Conservation (phyloP, 2,113 vertebrate genomes). For the Seriola dumerili region DNA sequence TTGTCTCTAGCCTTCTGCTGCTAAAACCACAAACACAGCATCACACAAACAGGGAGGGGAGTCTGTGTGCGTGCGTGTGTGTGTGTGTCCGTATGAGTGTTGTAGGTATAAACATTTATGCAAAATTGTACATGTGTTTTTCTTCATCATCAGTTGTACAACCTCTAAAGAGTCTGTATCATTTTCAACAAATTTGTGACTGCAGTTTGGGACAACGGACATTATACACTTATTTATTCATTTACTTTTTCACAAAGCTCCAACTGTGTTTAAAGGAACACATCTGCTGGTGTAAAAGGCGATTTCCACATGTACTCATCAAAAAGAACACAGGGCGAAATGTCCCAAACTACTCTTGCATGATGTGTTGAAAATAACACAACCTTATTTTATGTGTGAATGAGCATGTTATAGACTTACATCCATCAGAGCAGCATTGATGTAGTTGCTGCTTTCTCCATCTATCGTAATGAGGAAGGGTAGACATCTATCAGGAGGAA, state of each 20-base stretch:
- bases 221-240: background rate
- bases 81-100: slow-evolving; percentile 31
- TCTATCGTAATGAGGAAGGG: slow-evolving; percentile 99
- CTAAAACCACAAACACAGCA: slow-evolving; percentile 82
- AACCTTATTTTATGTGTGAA: slow-evolving; percentile 10
- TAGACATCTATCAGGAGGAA: slow-evolving; percentile 98
- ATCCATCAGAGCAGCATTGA: slow-evolving; percentile 99
- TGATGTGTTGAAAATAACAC: slow-evolving; percentile 67
- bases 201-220: slow-evolving; percentile 60
- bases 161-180: slow-evolving; percentile 30
- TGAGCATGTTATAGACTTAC: slow-evolving; percentile 85
- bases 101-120: slow-evolving; percentile 14
- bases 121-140: slow-evolving; percentile 17
- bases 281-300: background rate
- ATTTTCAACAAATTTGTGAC: slow-evolving; percentile 60
- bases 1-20: slow-evolving; percentile 87
- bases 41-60: slow-evolving; percentile 80
- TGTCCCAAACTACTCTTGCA: slow-evolving; percentile 60
- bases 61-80: slow-evolving; percentile 62
- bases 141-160: slow-evolving; percentile 18
- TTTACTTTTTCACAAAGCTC: background rate
- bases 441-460: slow-evolving; percentile 99
- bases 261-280: slow-evolving; percentile 28
- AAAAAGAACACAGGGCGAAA: slow-evolving; percentile 3
- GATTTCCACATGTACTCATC: background rate